Percentiles rank a stretch among this genome's conserved stretches.
These are phyloP conservation scores for Acheta domesticus DNA, from an alignment of 2,888 invertebrate genomes.

Conservation along the genomic window DNA sequence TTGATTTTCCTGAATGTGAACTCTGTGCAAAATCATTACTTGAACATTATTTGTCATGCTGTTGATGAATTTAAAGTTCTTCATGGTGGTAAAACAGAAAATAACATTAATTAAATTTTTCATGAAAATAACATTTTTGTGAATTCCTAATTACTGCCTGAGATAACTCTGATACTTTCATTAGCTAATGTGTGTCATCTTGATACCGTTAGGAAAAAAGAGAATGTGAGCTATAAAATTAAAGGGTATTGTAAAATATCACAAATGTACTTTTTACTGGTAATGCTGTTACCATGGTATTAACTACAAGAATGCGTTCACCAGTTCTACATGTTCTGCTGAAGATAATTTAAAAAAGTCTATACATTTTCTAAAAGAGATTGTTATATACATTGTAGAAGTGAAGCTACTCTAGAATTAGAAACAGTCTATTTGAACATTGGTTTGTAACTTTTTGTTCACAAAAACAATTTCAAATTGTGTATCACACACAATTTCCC, in stretches of 20 bases:
- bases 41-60: no score
- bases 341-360: background rate
- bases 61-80: no score
- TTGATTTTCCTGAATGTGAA: no score
- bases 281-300: background rate
- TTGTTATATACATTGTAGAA: background rate
- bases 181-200: no score
- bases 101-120: no score
- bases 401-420: background rate
- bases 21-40: no score
- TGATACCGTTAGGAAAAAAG: no score
- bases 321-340: background rate
- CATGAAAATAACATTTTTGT: no score
- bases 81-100: no score
- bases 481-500: background rate
- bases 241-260: background rate
- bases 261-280: background rate
- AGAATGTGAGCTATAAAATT: no score
- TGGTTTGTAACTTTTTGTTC: background rate
- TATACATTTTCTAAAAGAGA: background rate
- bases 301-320: background rate
- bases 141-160: no score
- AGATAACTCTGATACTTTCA: no score
- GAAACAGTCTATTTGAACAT: background rate
- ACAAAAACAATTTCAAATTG: background rate